Evolutionary conservation across 2,888 invertebrate species (phyloP), one percentile per base, ranked within the genome.

Genomic region (Nezara viridula): DNA sequence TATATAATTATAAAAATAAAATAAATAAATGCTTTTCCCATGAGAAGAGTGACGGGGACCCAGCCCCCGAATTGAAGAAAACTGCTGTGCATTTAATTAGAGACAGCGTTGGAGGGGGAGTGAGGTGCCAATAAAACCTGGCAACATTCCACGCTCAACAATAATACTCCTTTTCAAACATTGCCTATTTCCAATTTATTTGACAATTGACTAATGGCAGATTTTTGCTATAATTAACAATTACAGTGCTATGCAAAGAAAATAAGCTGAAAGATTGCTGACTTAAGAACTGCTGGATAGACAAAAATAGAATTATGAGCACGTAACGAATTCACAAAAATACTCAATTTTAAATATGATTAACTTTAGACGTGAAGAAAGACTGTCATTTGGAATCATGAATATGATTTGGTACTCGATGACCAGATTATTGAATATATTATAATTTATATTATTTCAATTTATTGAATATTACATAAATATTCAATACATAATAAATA

Each of bases 61-160:
- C 44, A 81, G 81, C 81, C 40, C 81, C 81, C 81, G 81, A 44
- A 4, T 81, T 81, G 44, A 81, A 81, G 44, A 81, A 81, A 81
- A 81, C 81, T 81, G 81, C 81, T 44, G 66, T 81, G 81, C 81
- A 44, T 81, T 81, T 81, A 81, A 81, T 81, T 81, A 81, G 81
- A 81, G 81, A 16, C n/a, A 81, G 44, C 12, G 44, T 81, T 44
- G 81, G 81, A 47, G 40, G 6, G 81, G 81, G 81, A 81, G 81
- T 44, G 89, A 32, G 90, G 90, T 88, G 89, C 91, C 90, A 89
- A 73, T 89, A 90, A 73, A 81, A 55, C 44, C 32, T 49, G 32
- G 52, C 44, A 50, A 86, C 52, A 52, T 16, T 40, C 60, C 50
- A 86, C 44, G 37, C 40, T 27, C n/a, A 89, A 89, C 44, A 55